Evolutionary conservation across 2,888 invertebrate genomes (phyloP).

Genomic region (Lepidonotus clava): DNA sequence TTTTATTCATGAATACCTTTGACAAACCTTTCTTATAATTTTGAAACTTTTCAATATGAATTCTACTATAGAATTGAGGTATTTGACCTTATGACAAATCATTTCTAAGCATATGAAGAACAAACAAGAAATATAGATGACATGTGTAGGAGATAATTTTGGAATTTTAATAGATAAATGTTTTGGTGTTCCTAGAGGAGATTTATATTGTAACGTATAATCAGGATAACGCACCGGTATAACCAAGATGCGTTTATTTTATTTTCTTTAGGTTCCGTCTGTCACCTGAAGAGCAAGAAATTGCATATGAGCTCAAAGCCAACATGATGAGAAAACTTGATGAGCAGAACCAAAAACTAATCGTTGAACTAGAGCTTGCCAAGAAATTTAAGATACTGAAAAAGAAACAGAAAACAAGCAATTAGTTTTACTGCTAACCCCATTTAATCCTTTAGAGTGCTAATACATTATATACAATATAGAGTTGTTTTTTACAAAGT

Average conservation of each 20-base stretch:
- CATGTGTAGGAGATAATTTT: too few species aligned
- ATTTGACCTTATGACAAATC: too few species aligned
- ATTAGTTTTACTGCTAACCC: neutral
- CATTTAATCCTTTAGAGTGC: neutral
- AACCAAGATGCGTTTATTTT: neutral
- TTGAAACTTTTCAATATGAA: too few species aligned
- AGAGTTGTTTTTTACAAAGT: neutral
- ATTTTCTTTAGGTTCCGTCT: conserved; percentile 57
- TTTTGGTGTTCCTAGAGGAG: neutral
- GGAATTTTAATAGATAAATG: too few species aligned
- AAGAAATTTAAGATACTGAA: conserved; percentile 51
- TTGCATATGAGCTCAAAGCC: conserved; percentile 73
- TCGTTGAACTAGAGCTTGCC: conserved; percentile 71
- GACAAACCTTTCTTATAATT: too few species aligned
- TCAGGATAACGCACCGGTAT: too few species aligned
- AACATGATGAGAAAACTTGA: conserved; percentile 72
- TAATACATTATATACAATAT: neutral
- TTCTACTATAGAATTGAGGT: too few species aligned
- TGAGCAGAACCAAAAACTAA: conserved; percentile 71
- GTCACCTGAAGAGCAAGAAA: conserved; percentile 72
- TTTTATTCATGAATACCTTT: too few species aligned
- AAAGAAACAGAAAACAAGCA: conserved; percentile 50
- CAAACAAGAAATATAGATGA: too few species aligned
- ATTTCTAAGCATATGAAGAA: too few species aligned
- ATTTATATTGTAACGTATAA: too few species aligned